These are phyloP conservation scores for Idaea dimidiata DNA, from an alignment of 2,888 invertebrate genomes.

Conservation along the genomic window DNA sequence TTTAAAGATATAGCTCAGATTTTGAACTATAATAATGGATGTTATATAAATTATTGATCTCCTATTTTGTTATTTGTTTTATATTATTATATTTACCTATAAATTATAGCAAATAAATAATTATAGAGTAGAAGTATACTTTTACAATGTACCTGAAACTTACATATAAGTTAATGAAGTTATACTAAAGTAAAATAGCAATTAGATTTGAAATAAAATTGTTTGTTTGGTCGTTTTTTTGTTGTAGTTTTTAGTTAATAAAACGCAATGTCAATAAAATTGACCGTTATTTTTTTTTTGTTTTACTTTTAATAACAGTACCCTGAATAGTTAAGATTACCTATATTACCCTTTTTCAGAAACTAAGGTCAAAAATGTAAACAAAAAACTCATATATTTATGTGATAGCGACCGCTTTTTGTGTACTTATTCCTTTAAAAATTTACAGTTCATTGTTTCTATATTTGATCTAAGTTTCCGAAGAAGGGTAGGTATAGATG, in stretches of 20 bases:
- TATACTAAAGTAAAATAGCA: background rate
- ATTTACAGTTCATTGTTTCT: too few relatives aligned
- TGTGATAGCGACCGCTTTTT: too few relatives aligned
- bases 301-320: background rate
- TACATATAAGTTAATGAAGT: background rate
- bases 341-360: too few relatives aligned
- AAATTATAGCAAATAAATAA: background rate
- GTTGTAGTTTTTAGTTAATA: slow-evolving; percentile 10
- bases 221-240: slow-evolving; percentile 6
- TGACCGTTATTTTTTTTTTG: too few relatives aligned
- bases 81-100: slow-evolving; percentile 13
- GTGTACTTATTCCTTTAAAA: too few relatives aligned
- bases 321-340: background rate
- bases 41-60: slow-evolving; percentile 25
- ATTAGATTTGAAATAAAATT: slow-evolving; percentile 3
- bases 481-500: too few relatives aligned
- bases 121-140: background rate
- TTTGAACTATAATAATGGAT: background rate
- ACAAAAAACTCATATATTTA: too few relatives aligned
- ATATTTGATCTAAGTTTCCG: too few relatives aligned
- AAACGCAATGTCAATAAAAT: slow-evolving; percentile 6
- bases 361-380: too few relatives aligned
- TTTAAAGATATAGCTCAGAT: background rate
- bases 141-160: slow-evolving; percentile 25
- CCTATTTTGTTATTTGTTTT: slow-evolving; percentile 11